These are phyloP conservation scores for Microcebus murinus DNA, from an alignment of 2,113 vertebrate species.

Conservation along the genomic window DNA sequence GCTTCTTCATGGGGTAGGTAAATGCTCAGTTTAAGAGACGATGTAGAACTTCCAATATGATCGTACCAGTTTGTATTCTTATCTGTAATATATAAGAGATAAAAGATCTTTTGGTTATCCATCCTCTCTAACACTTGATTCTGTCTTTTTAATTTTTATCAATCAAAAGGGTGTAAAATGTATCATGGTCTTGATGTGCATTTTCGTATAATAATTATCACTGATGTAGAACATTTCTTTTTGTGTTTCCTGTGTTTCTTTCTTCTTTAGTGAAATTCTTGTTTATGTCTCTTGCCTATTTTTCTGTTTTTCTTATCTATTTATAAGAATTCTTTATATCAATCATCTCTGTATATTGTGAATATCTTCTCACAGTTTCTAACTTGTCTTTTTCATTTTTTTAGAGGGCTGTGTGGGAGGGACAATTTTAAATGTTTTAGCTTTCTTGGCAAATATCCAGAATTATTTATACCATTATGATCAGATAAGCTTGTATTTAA, in stretches of 20 bases:
- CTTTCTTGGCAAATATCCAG: neutral
- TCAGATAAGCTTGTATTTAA: neutral
- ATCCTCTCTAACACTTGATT: neutral
- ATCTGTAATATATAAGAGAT: neutral
- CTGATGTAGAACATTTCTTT: conserved; percentile 29
- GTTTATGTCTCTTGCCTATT: neutral
- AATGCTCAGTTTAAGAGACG: neutral
- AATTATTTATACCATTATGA: neutral
- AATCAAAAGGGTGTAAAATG: neutral
- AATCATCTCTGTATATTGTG: neutral
- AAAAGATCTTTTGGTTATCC: neutral
- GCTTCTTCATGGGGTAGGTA: neutral
- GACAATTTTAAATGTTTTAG: conserved; percentile 36
- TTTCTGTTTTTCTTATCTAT: neutral
- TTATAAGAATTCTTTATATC: neutral
- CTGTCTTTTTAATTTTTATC: conserved; percentile 12
- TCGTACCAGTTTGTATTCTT: neutral
- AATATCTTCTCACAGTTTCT: conserved; percentile 34
- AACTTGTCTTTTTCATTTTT: conserved; percentile 58
- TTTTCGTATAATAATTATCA: conserved; percentile 12
- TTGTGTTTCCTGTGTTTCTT: neutral
- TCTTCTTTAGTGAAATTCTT: conserved; percentile 19
- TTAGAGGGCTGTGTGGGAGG: neutral
- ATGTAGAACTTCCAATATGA: neutral
- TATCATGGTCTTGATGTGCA: neutral